Base-by-base conservation (phyloP, 2,797 vertebrate species). In the Alectoris magna region DNA sequence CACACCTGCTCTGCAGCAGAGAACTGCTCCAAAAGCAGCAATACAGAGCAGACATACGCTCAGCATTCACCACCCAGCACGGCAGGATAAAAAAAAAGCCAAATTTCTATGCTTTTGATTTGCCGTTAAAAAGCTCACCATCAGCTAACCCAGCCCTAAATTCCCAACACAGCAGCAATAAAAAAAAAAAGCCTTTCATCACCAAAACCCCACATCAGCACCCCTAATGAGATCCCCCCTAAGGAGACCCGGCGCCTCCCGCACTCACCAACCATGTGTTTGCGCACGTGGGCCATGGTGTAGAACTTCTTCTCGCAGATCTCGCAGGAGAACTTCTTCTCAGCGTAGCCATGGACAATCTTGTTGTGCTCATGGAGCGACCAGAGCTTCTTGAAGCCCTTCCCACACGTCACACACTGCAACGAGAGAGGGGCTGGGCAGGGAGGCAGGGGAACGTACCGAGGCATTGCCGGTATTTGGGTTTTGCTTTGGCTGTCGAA, bases 301-400 rank as follows among this genome's bases (percentile, higher is more conserved):
- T 99, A 99, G 97, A 99, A 99, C 97, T 99, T 99, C 98, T 99
- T 99, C 96, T 99, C 99, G 0, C 99, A 99, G 96, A 99, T 99
- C 97, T 99, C 99, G 0, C 99, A 99, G 31, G 99, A 99, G 98
- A 99, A 99, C 95, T 99, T 99, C 98, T 99, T 99, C 97, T 99
- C 99, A 0, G 99, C 99, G 0, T 99, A 99, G 93, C 99, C 99
- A 0, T 99, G 99, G 87, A 99, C 99, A 0, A 99, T 99, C 97
- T 99, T 99, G 97, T 99, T 99, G 93, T 99, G 99, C 91, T 99
- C 99, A 0, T 99, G 99, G 67, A 99, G 96, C 8, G 99, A 99
- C 99, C 99, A 99, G 84, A 99, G 98, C 97, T 99, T 99, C 98
- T 99, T 99, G 96, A 99, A 99, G 10, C 98, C 99, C 95, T 99